phyloP scores from a whole-genome alignment of 1,140 invertebrate species.

The Hestina assimilis region DNA sequence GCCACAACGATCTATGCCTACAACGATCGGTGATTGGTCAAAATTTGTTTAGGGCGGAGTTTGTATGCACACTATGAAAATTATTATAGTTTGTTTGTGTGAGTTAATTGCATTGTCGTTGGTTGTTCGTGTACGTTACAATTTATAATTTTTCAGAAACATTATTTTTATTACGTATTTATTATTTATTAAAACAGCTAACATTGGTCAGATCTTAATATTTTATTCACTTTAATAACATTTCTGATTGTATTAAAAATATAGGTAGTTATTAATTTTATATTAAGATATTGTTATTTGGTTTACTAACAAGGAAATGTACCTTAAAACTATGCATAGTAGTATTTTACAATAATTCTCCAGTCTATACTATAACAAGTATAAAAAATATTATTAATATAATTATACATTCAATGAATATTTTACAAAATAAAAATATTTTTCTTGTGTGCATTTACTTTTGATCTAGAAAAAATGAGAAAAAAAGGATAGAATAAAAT shows the following conservation, averaged over 20 bases:
- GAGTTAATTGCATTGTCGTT: conserved; percentile 73
- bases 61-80: conserved; percentile 60
- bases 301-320: neutral
- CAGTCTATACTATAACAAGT: too few species aligned
- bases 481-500: too few species aligned
- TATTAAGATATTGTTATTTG: neutral
- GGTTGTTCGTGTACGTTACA: conserved; percentile 63
- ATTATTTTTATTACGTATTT: conserved; percentile 39
- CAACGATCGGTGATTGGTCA: conserved; percentile 59
- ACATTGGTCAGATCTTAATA: conserved; percentile 7
- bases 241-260: conserved; percentile 11
- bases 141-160: conserved; percentile 65
- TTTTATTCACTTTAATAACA: conserved; percentile 13
- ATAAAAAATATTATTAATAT: too few species aligned
- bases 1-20: conserved; percentile 70
- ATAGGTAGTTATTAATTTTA: too few species aligned
- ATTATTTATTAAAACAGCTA: conserved; percentile 15
- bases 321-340: neutral
- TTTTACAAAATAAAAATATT: too few species aligned
- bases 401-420: too few species aligned
- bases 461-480: too few species aligned
- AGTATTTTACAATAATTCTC: neutral
- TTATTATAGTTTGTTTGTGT: conserved; percentile 52
- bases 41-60: conserved; percentile 70
- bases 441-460: too few species aligned